Evolutionary conservation across 2,888 invertebrate genomes (phyloP).

Genomic region (Thecocarcelia acutangulata): DNA sequence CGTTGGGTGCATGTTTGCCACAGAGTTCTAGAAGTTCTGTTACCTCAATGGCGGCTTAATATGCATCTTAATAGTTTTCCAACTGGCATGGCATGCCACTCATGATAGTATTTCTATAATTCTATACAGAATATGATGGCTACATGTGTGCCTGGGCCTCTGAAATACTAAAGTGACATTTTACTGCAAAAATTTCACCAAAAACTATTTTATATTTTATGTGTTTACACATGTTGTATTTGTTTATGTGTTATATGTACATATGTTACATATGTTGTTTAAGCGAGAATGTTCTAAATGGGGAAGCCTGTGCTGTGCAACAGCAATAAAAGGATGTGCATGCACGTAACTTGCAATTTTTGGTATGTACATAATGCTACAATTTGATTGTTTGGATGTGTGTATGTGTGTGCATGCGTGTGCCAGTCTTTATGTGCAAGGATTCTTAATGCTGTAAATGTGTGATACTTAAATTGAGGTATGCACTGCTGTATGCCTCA

Average conservation of each 20-base stretch:
- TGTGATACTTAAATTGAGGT: not conserved
- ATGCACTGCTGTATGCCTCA: not conserved
- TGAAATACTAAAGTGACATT: constrained; percentile 65
- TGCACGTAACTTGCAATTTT: constrained; percentile 38
- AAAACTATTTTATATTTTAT: constrained; percentile 59
- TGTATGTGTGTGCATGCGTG: not conserved
- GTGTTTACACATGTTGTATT: constrained; percentile 58
- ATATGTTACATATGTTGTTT: constrained; percentile 32
- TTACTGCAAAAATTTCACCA: constrained; percentile 61
- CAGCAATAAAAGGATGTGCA: constrained; percentile 10
- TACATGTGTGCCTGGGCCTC: constrained; percentile 50
- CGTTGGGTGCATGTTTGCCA: constrained; percentile 58
- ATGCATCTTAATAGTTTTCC: constrained; percentile 70
- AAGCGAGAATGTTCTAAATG: constrained; percentile 14
- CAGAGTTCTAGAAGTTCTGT: constrained; percentile 40
- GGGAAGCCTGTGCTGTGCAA: constrained; percentile 17
- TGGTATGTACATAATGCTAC: constrained; percentile 12
- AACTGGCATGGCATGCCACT: constrained; percentile 56
- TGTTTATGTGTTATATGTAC: not conserved
- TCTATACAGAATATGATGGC: constrained; percentile 35
- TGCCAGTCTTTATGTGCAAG: constrained; percentile 14
- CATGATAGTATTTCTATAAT: constrained; percentile 37
- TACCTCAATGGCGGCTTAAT: constrained; percentile 65
- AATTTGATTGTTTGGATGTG: constrained; percentile 36
- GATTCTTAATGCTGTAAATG: constrained; percentile 13